phyloP scores from a whole-genome alignment of 2,888 invertebrate genomes.

The Andrena fulva region DNA sequence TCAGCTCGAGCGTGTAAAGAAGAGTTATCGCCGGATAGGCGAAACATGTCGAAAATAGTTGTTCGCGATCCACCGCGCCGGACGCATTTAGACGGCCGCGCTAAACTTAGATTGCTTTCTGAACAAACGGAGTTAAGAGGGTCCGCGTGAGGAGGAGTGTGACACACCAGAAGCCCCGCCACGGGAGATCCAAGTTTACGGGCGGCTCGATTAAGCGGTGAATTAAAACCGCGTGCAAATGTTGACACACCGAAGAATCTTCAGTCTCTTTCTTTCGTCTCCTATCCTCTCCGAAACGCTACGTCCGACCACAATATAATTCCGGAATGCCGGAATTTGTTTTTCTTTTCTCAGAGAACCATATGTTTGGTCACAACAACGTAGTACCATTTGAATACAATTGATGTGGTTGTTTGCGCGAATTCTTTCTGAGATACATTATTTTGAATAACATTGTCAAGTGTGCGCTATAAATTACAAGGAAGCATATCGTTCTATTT shows the following conservation, averaged over 20 bases:
- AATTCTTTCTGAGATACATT: no score
- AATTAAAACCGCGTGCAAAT: slow-evolving; percentile 24
- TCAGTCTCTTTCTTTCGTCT: not conserved
- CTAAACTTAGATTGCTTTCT: slow-evolving; percentile 73
- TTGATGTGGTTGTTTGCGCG: no score
- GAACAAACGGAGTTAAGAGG: slow-evolving; percentile 62
- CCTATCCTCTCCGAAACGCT: not conserved
- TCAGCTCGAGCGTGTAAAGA: not conserved
- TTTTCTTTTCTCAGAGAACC: no score
- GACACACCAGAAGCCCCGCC: slow-evolving; percentile 18
- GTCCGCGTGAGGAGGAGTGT: slow-evolving; percentile 18
- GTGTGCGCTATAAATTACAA: no score
- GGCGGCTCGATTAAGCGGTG: slow-evolving; percentile 30
- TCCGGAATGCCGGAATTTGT: not conserved
- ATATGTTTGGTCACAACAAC: no score
- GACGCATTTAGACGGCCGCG: slow-evolving; percentile 63
- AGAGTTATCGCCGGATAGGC: slow-evolving; percentile 3
- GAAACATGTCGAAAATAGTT: slow-evolving; percentile 63
- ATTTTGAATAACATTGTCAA: no score
- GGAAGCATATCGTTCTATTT: no score
- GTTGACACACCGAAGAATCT: slow-evolving; percentile 7
- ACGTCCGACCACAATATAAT: not conserved
- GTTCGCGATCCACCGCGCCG: slow-evolving; percentile 48
- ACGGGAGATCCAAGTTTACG: slow-evolving; percentile 13
- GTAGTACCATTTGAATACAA: no score